Conservation (phyloP, 2,797 vertebrate genomes). For the Gymnothorax reevesii region DNA sequence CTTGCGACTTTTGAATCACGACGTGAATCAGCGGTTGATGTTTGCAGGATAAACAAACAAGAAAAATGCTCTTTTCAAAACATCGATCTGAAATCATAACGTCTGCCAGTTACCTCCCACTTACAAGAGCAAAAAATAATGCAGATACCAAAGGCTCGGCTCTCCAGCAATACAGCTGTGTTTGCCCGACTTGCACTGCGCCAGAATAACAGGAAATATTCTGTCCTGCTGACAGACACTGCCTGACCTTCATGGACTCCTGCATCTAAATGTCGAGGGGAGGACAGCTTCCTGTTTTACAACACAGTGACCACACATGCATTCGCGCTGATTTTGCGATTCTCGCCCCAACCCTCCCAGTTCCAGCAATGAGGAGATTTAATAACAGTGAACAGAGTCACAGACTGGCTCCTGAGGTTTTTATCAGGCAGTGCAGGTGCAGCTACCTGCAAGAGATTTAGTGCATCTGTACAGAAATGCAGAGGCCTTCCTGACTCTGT, state of each 20-base stretch:
- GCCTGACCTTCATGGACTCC: conserved; percentile 17
- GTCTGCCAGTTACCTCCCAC: not conserved
- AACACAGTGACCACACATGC: conserved; percentile 57
- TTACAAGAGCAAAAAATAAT: not conserved
- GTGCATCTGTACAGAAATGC: too few relatives aligned
- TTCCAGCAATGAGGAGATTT: conserved; percentile 56
- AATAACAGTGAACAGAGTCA: conserved; percentile 68
- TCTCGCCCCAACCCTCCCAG: conserved; percentile 48
- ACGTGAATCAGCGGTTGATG: too few relatives aligned
- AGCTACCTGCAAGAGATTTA: too few relatives aligned
- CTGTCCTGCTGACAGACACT: not conserved
- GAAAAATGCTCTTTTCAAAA: too few relatives aligned
- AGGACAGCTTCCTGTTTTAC: conserved; percentile 59
- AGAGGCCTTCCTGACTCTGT: too few relatives aligned
- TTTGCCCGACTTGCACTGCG: not conserved
- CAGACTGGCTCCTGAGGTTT: conserved; percentile 47
- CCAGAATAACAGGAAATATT: conserved; percentile 1
- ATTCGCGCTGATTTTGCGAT: conserved; percentile 46
- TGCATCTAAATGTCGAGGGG: conserved; percentile 20
- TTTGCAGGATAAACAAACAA: too few relatives aligned
- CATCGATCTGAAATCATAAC: too few relatives aligned
- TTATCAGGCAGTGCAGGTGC: conserved; percentile 32
- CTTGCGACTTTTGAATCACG: too few relatives aligned
- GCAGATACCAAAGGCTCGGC: conserved; percentile 2
- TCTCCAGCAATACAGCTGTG: not conserved